These are phyloP conservation scores for Balaeniceps rex DNA, from an alignment of 2,113 vertebrate species.

Conservation along the genomic window DNA sequence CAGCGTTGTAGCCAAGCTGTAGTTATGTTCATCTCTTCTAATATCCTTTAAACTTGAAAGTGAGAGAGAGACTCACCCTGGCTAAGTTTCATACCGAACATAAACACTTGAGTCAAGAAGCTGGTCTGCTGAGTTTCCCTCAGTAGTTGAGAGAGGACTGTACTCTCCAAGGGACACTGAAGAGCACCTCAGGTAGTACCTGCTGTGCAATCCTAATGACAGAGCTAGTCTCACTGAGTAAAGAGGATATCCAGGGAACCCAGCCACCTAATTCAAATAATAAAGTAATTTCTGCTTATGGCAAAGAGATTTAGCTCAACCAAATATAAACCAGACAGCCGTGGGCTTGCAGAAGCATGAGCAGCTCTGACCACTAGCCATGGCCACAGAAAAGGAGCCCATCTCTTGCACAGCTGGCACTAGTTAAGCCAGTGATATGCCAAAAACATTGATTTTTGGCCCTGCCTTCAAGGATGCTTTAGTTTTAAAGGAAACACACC, in stretches of 20 bases:
- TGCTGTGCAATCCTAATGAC: not conserved
- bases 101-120: not conserved
- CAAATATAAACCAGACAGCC: not conserved
- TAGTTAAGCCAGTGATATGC: not conserved
- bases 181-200: not conserved
- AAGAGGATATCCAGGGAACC: not conserved
- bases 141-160: not conserved
- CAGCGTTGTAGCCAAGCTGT: accelerated
- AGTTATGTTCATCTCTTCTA: not conserved
- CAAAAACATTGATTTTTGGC: not conserved
- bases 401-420: too few relatives aligned
- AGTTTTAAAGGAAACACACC: not conserved
- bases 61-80: not conserved
- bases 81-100: not conserved
- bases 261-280: not conserved
- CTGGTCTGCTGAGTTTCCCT: not conserved
- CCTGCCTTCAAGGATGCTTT: too few relatives aligned
- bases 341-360: not conserved
- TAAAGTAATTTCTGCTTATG: not conserved
- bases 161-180: not conserved
- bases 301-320: not conserved
- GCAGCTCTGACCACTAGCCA: not conserved
- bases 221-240: not conserved
- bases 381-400: not conserved
- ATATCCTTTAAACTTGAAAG: not conserved